Evolutionary conservation across 2,888 invertebrate genomes (phyloP).

Genomic region (Lumbricus terrestris): DNA sequence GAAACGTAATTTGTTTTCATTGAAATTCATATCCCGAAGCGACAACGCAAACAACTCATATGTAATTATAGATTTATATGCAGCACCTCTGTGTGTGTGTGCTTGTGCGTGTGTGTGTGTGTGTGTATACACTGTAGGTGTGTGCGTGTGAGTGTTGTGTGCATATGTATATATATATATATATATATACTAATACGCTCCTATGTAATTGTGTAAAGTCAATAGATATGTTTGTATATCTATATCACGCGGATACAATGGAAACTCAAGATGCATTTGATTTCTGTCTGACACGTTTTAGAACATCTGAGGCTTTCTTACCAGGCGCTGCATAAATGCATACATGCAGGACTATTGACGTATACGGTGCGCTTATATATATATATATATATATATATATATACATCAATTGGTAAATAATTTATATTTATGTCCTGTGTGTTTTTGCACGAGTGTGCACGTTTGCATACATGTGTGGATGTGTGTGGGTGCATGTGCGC

Average conservation of each 20-base stretch:
- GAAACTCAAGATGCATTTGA: neutral
- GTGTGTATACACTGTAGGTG: neutral
- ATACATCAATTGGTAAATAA: too few species aligned
- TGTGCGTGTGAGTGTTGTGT: neutral
- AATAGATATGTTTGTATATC: too few species aligned
- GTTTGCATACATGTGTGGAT: too few species aligned
- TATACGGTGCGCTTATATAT: too few species aligned
- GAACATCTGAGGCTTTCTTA: neutral
- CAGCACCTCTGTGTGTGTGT: neutral
- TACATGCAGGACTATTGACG: too few species aligned
- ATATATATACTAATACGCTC: neutral
- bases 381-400: too few species aligned
- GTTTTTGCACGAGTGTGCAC: too few species aligned
- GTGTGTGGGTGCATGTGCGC: too few species aligned
- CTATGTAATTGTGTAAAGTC: neutral
- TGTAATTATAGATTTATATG: neutral
- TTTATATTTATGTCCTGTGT: too few species aligned
- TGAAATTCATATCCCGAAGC: neutral
- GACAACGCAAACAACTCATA: neutral
- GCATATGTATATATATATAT: neutral
- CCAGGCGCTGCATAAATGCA: too few species aligned
- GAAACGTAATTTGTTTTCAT: conserved; percentile 3
- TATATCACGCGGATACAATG: neutral
- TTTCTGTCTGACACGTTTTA: neutral
- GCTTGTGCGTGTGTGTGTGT: neutral